Percentiles rank a stretch among this genome's conserved stretches.
Conservation (phyloP, 2,888 invertebrate species). For the Meloe dianella region DNA sequence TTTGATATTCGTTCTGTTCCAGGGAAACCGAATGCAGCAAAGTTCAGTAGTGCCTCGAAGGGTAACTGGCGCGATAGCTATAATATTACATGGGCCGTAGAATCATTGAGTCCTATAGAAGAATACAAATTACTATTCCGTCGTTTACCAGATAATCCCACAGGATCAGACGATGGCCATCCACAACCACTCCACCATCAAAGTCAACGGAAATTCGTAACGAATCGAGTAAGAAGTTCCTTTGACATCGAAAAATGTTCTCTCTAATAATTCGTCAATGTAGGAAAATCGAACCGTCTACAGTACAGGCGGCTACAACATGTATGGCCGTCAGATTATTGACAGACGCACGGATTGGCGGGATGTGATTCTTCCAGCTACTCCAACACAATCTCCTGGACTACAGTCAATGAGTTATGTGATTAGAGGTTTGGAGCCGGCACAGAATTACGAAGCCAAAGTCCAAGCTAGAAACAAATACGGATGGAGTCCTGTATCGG, state of each 20-base stretch:
- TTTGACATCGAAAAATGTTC: too few relatives aligned
- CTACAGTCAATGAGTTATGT: conserved; percentile 71
- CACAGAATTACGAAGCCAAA: conserved; percentile 70
- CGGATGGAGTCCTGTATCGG: conserved; percentile 71
- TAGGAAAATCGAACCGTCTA: conserved; percentile 55
- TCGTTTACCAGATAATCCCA: conserved; percentile 62
- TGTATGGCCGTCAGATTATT: conserved; percentile 52
- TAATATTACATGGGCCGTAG: conserved; percentile 72
- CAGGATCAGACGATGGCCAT: conserved; percentile 56
- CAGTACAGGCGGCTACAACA: conserved; percentile 48
- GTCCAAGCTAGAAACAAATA: conserved; percentile 71
- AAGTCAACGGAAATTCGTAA: conserved; percentile 55
- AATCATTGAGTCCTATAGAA: conserved; percentile 70
- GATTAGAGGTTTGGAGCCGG: conserved; percentile 69
- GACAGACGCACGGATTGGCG: conserved; percentile 64
- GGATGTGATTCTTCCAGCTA: conserved; percentile 65
- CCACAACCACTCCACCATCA: conserved; percentile 60
- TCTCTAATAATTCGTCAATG: conserved; percentile 4
- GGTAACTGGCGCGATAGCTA: conserved; percentile 68
- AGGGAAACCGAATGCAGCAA: conserved; percentile 71
- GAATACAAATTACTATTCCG: conserved; percentile 72
- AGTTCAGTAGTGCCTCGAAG: conserved; percentile 68
- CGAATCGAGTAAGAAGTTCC: conserved; percentile 48
- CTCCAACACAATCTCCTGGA: conserved; percentile 58
- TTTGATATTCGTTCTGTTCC: conserved; percentile 31